These are phyloP conservation scores for Coptodon bakossiorum DNA, from an alignment of 2,113 vertebrate genomes.

Conservation along the genomic window DNA sequence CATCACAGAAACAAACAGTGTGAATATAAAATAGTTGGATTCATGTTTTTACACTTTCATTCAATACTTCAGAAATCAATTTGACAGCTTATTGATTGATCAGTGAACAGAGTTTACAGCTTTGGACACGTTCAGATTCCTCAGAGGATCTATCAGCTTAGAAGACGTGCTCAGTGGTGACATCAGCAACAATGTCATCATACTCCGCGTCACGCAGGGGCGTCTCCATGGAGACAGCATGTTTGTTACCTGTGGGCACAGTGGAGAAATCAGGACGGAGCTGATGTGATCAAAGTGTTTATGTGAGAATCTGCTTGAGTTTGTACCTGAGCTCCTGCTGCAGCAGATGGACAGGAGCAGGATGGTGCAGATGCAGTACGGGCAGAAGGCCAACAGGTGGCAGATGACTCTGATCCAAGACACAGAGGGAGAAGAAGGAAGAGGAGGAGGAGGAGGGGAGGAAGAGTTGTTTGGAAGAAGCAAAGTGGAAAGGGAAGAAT, in stretches of 20 bases:
- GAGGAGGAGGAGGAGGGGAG: too few species aligned
- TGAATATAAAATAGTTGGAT: too few species aligned
- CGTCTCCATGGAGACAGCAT: neutral
- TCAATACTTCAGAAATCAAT: neutral
- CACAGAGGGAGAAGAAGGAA: fast-evolving
- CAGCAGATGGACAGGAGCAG: neutral
- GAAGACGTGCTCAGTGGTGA: neutral
- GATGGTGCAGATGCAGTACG: neutral
- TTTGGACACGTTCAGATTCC: neutral
- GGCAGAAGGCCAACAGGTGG: neutral
- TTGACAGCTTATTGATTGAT: neutral
- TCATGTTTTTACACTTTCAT: too few species aligned
- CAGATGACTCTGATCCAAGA: neutral
- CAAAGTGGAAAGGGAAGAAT: neutral
- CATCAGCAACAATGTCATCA: neutral
- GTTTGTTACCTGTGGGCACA: neutral
- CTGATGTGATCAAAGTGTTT: fast-evolving
- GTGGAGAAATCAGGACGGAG: neutral
- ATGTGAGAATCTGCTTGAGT: fast-evolving
- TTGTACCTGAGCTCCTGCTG: neutral
- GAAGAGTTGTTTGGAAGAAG: neutral
- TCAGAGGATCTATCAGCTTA: neutral
- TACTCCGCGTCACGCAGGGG: fast-evolving
- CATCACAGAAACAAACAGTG: too few species aligned
- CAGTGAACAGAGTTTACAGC: neutral